Base-by-base conservation (phyloP, 2,888 invertebrate species). In the Dione vanillae region DNA sequence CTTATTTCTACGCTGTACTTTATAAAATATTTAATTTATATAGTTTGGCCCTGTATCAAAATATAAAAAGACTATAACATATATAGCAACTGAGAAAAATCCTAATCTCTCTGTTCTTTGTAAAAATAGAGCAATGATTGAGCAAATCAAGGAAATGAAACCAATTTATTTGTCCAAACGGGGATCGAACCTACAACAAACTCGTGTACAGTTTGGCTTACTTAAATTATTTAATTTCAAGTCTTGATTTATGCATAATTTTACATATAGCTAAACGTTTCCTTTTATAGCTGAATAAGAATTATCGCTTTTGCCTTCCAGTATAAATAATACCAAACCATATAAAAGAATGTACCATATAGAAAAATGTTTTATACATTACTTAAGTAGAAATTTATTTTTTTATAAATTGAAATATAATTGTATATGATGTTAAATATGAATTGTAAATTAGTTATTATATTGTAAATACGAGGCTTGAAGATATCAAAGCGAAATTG, bases 321-420 rank as follows among this genome's bases (percentile, higher is more conserved):
- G 5, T 27, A 27, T 3, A 11, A 19, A 5, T 49, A 19, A 11
- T n/a, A n/a, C n/a, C n/a, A n/a, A n/a, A n/a, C n/a, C n/a, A n/a
- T n/a, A n/a, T 19, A 19, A 12, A n/a, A 54, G 37, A 37, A 5
- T 35, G 16, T 56, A 56, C 10, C 11, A 56, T 56, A 54, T 54
- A n/a, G 8, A 10, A n/a, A 56, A 56, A 56, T 40, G 10, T 11
- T 16, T 6, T 12, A 16, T 40, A 16, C 37, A 6, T 56, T 16
- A 14, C 27, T 61, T 27, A 45, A 61, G 45, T 49, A 64, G 49
- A 64, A 64, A 9, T 19, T 49, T 35, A 19, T 56, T 58, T 45
- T 43, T 58, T 56, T 37, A 56, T 47, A 20, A 20, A 67, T 20
- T 58, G 9, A 67, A 67, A 64, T 58, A 73, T 62, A 70, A 70